A percentile compares a stretch with the other conserved stretches of the same genome.
phyloP scores from a whole-genome alignment of 2,113 vertebrate species.

The Anguilla japonica region DNA sequence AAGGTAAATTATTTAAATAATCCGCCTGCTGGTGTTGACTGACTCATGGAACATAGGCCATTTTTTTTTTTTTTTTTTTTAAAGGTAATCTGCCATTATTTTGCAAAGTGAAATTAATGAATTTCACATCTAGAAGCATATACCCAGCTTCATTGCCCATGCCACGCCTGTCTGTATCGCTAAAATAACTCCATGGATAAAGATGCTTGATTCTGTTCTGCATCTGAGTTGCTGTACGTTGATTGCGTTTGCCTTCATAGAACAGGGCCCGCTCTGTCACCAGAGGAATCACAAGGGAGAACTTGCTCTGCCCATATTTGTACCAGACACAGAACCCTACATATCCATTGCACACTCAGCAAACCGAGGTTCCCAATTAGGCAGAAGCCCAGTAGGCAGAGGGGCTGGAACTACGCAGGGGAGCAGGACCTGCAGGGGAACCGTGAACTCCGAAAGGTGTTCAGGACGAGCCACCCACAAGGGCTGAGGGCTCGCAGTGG shows the following conservation, averaged over 20 bases:
- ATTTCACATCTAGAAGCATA: no score
- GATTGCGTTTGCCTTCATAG: background rate
- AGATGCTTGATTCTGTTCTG: background rate
- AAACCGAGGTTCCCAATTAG: background rate
- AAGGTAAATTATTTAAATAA: conserved; percentile 8
- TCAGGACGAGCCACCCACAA: background rate
- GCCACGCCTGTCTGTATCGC: background rate
- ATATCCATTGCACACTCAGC: no score
- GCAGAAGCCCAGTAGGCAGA: background rate
- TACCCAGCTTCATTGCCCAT: background rate
- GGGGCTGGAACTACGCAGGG: background rate
- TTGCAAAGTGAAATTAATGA: background rate
- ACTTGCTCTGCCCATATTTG: background rate
- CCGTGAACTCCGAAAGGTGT: background rate
- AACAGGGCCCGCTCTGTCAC: background rate
- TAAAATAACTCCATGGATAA: background rate
- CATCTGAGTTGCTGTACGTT: background rate
- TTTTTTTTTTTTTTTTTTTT: background rate
- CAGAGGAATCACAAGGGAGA: background rate
- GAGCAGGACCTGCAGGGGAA: background rate
- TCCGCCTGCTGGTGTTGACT: conserved; percentile 4
- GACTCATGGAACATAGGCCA: background rate
- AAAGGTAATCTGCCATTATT: background rate
- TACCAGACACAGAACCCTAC: background rate
- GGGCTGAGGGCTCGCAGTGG: background rate